phyloP scores from a whole-genome alignment of 1,140 invertebrate genomes.

The Papilio machaon region DNA sequence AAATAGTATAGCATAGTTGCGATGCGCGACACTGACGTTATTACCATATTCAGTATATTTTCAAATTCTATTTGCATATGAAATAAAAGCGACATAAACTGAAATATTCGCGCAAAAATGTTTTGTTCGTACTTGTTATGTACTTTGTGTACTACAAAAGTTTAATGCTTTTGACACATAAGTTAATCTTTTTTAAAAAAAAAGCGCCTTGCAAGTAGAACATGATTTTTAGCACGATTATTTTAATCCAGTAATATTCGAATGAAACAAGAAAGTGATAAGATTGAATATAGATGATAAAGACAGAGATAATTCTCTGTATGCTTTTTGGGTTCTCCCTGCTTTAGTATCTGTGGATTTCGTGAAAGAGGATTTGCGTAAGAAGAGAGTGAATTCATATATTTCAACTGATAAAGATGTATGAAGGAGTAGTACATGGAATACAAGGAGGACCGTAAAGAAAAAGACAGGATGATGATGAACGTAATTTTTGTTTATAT shows the following conservation, averaged over 20 bases:
- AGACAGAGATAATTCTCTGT: neutral
- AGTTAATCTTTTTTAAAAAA: neutral
- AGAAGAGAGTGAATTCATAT: too few species aligned
- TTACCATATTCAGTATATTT: slow-evolving; percentile 25
- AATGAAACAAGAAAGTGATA: neutral
- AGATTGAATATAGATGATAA: neutral
- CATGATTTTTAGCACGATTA: neutral
- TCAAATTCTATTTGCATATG: slow-evolving; percentile 33
- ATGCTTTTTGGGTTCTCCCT: too few species aligned
- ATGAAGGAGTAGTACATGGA: too few species aligned
- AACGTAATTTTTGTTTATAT: neutral
- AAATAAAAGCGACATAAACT: slow-evolving; percentile 19
- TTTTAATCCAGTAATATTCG: too few species aligned
- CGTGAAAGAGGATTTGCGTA: too few species aligned
- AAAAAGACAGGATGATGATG: neutral
- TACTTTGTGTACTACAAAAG: neutral
- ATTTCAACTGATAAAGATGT: neutral
- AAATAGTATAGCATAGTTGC: neutral
- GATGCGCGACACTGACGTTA: neutral
- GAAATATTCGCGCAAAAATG: neutral
- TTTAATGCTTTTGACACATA: neutral
- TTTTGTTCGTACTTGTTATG: neutral
- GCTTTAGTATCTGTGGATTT: too few species aligned
- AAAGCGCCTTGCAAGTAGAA: neutral
- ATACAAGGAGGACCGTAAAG: neutral